phyloP scores from a whole-genome alignment of 2,888 invertebrate genomes.

The Epinotia ramella region DNA sequence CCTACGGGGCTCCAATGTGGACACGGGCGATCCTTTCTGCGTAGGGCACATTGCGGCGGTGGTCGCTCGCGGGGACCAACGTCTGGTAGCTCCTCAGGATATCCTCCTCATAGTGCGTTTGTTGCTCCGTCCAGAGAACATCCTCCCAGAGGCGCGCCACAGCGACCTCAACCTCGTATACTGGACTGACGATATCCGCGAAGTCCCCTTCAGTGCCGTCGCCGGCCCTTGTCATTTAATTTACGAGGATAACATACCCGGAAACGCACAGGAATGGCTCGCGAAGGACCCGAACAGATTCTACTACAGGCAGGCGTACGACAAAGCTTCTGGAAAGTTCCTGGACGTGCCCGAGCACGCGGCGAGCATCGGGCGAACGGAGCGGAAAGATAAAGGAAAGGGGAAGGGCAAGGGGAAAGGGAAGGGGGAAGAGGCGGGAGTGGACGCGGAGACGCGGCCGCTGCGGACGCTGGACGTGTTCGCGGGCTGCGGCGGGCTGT shows the following conservation, averaged over 20 bases:
- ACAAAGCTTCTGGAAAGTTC: conserved; percentile 82
- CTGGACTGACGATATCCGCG: conserved; percentile 90
- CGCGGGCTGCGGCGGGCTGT: conserved; percentile 94
- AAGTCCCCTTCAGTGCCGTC: conserved; percentile 86
- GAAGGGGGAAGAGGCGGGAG: conserved; percentile 57
- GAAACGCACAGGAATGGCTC: conserved; percentile 86
- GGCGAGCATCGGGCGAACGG: conserved; percentile 83
- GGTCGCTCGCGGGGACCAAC: conserved; percentile 80
- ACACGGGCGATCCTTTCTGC: conserved; percentile 91
- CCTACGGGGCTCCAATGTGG: conserved; percentile 89
- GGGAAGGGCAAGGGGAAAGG: conserved; percentile 89
- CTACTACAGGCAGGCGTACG: conserved; percentile 90
- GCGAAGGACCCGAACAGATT: conserved; percentile 88
- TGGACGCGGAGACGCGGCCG: conserved; percentile 71
- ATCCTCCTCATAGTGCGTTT: conserved; percentile 88
- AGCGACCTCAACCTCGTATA: conserved; percentile 90
- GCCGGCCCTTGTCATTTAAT: conserved; percentile 89
- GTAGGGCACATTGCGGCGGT: conserved; percentile 89
- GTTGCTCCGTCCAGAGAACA: conserved; percentile 91
- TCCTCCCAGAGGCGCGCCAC: conserved; percentile 85
- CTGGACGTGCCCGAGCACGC: conserved; percentile 87
- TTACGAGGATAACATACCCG: conserved; percentile 86
- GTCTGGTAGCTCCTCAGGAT: conserved; percentile 83
- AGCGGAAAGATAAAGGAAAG: conserved; percentile 88
- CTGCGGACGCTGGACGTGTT: conserved; percentile 92